Percentiles rank a stretch among this genome's conserved stretches.
Conservation (phyloP, 2,888 invertebrate species). For the Lysandra coridon region DNA sequence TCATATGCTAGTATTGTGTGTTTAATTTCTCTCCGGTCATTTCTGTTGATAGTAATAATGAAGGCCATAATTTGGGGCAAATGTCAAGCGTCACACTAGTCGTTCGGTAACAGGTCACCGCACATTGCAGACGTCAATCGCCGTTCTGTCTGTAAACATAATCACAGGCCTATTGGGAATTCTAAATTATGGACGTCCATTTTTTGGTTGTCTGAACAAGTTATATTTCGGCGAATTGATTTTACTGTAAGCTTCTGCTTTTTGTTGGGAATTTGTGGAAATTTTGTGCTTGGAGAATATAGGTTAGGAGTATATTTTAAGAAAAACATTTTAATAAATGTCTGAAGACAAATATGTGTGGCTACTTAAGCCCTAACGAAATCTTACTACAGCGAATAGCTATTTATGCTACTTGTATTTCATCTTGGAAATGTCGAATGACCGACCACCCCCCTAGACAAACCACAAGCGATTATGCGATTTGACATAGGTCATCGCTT, state of each 20-base stretch:
- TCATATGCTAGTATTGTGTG: neutral
- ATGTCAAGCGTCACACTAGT: slow-evolving; percentile 17
- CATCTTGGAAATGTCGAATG: too few species aligned
- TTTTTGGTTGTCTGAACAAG: slow-evolving; percentile 19
- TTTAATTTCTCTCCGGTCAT: neutral
- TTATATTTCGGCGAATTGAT: slow-evolving; percentile 1
- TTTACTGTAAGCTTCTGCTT: neutral
- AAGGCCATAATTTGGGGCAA: slow-evolving; percentile 16
- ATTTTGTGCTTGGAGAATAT: neutral
- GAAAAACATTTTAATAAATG: too few species aligned
- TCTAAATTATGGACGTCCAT: slow-evolving; percentile 18
- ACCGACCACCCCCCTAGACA: too few species aligned
- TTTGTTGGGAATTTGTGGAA: neutral
- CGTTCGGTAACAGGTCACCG: slow-evolving; percentile 29
- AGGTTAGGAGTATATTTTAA: too few species aligned
- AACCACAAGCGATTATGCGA: too few species aligned
- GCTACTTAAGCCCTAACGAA: too few species aligned
- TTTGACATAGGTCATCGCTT: too few species aligned
- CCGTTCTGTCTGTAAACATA: slow-evolving; percentile 4
- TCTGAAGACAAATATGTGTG: too few species aligned
- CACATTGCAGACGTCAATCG: slow-evolving; percentile 22
- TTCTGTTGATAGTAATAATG: neutral
- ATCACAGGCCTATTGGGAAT: slow-evolving; percentile 12
- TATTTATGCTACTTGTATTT: too few species aligned
- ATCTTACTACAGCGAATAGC: too few species aligned